Base-by-base conservation (phyloP, 1,140 invertebrate genomes). In the Delia radicum region DNA sequence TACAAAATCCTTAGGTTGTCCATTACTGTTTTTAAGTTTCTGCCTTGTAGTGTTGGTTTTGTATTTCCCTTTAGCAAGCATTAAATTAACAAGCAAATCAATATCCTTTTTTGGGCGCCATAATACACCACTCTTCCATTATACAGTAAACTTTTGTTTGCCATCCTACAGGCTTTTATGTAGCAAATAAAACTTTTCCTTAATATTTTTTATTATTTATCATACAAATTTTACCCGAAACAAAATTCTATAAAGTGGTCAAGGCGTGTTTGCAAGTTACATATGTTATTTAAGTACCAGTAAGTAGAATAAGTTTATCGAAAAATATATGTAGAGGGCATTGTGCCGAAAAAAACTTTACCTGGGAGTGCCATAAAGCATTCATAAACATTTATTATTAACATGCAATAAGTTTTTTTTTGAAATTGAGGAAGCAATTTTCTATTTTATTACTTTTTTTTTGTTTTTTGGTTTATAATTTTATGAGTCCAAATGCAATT, bases 401-500 rank as follows among this genome's bases (percentile, higher is more conserved):
- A 42, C 6, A 6, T 55, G 18, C 48, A 15, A 5, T 15, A 10
- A 42, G n/a, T 2, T 13, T 42, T n/a, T n/a, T 55, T 21, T 55
- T 55, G 48, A 10, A 24, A 13, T 3, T 10, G 33, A 1, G 8
- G 13, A 21, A n/a, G n/a, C 6, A 55, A 55, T 55, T 55, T 55
- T 21, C 7, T 55, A 18, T 15, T 55, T 55, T 55, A 55, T 42
- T 42, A 42, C 37, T 42, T 42, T 13, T 13, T 42, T 42, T 42
- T 42, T 15, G 12, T 42, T 42, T 42, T 15, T 42, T 42, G 10
- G 2, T 63, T 13, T 63, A 27, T 63, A 10, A 27, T 63, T 69
- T 69, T 12, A 69, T 18, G n/a, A 21, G 37, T 42, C n/a, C 37
- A 13, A 69, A 69, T 69, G 65, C 65, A 69, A 24, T 69, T 69